These are phyloP conservation scores for Grapholita molesta DNA, from an alignment of 1,140 invertebrate species.

Conservation along the genomic window DNA sequence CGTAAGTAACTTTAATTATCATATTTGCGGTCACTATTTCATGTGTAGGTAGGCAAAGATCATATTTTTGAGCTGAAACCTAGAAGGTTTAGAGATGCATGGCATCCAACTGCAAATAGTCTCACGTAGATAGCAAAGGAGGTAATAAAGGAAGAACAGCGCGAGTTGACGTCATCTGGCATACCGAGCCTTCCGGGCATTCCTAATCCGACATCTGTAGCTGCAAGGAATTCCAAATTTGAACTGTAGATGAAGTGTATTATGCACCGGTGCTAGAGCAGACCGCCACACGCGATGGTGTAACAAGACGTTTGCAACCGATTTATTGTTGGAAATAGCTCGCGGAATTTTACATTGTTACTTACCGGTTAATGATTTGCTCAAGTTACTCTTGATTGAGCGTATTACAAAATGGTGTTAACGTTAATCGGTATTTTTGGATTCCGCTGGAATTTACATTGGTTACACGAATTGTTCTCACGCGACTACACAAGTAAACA, in stretches of 20 bases:
- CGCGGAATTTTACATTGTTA: neutral
- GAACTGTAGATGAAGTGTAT: neutral
- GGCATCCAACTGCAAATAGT: neutral
- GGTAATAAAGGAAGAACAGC: conserved; percentile 12
- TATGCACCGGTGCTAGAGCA: neutral
- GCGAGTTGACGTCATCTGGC: conserved; percentile 3
- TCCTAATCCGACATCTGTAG: conserved; percentile 10
- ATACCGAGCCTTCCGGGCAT: conserved; percentile 13
- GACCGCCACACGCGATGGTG: neutral
- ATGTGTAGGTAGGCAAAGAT: too few species aligned
- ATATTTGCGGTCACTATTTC: too few species aligned
- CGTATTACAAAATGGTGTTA: neutral
- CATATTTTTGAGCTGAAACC: neutral
- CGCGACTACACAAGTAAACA: too few species aligned
- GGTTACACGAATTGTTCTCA: too few species aligned
- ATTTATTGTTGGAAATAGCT: conserved; percentile 11
- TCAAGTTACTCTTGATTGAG: neutral
- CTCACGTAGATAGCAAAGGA: neutral
- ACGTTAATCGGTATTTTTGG: too few species aligned
- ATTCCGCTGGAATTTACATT: too few species aligned
- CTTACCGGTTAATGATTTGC: neutral
- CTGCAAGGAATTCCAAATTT: conserved; percentile 16
- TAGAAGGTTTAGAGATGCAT: neutral
- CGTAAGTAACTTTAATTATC: too few species aligned
- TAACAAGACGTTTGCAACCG: conserved; percentile 15